Conservation (phyloP, 1,140 invertebrate species). For the Mylabris phalerata region DNA sequence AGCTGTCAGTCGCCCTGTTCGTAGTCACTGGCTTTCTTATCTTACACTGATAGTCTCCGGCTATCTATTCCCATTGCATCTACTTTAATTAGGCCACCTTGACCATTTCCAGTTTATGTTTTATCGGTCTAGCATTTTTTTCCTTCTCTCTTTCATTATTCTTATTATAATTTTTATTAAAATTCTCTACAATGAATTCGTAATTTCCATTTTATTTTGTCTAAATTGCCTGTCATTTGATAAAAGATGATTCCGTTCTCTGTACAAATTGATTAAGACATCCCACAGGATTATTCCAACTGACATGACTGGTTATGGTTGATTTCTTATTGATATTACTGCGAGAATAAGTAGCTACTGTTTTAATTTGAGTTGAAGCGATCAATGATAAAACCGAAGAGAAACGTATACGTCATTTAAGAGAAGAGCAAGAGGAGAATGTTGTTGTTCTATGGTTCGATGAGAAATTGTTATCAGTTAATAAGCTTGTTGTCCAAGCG, state of each 20-base stretch:
- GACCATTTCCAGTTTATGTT: slow-evolving; percentile 10
- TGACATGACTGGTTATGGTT: slow-evolving; percentile 13
- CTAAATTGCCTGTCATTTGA: slow-evolving; percentile 12
- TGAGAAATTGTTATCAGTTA: too few species aligned
- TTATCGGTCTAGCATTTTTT: neutral
- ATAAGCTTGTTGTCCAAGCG: too few species aligned
- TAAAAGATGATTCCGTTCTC: slow-evolving; percentile 16
- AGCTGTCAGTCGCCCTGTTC: slow-evolving; percentile 12
- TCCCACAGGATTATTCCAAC: slow-evolving; percentile 12
- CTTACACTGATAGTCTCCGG: slow-evolving; percentile 1
- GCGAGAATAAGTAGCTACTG: slow-evolving; percentile 15
- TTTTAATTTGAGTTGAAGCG: slow-evolving; percentile 14
- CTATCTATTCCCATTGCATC: slow-evolving; percentile 12
- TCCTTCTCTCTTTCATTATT: too few species aligned
- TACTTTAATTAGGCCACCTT: slow-evolving; percentile 21
- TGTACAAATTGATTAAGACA: slow-evolving; percentile 19
- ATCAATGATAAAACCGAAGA: slow-evolving; percentile 2
- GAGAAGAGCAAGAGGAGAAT: too few species aligned
- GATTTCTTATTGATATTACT: slow-evolving; percentile 12
- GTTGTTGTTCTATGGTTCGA: too few species aligned
- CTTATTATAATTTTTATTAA: too few species aligned
- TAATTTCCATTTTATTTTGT: neutral
- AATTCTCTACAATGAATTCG: too few species aligned
- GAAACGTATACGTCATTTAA: too few species aligned
- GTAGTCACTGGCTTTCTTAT: too few species aligned